Percentiles rank a stretch among this genome's conserved stretches.
Evolutionary conservation across 1,140 invertebrate species (phyloP).

Genomic region (Chlorops oryzae): DNA sequence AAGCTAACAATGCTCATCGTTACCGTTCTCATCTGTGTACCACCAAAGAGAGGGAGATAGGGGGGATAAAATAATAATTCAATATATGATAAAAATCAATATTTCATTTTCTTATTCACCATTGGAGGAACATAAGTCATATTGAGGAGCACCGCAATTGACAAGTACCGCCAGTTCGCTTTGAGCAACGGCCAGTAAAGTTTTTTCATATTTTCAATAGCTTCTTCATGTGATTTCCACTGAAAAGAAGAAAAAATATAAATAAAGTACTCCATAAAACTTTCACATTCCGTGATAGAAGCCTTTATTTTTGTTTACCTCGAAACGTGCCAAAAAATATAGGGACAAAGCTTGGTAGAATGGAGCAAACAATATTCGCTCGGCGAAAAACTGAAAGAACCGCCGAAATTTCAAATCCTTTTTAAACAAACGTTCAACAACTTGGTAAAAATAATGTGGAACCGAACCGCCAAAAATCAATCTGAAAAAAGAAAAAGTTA

Average conservation of each 20-base stretch:
- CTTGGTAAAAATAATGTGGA: conserved; percentile 65
- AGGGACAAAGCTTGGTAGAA: conserved; percentile 62
- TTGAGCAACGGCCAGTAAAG: conserved; percentile 58
- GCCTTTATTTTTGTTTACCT: conserved; percentile 46
- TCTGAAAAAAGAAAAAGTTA: conserved; percentile 44
- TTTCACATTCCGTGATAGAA: too few species aligned
- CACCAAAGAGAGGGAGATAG: conserved; percentile 20
- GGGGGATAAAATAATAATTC: conserved; percentile 7
- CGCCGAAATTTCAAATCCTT: conserved; percentile 34
- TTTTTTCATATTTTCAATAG: conserved; percentile 54
- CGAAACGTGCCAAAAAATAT: conserved; percentile 62
- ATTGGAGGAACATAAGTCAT: conserved; percentile 64
- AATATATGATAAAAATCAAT: not conserved
- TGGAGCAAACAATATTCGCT: conserved; percentile 63
- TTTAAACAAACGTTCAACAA: conserved; percentile 50
- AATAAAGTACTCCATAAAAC: too few species aligned
- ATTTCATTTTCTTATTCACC: conserved; percentile 48
- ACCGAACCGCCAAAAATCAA: conserved; percentile 65
- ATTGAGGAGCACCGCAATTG: conserved; percentile 64
- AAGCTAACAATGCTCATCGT: conserved; percentile 62
- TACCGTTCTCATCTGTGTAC: conserved; percentile 60
- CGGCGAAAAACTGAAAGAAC: conserved; percentile 53
- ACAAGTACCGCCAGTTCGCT: conserved; percentile 67
- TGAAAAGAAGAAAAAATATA: conserved; percentile 19
- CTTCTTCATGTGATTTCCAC: conserved; percentile 59